phyloP scores from a whole-genome alignment of 2,797 vertebrate species.

The Fistularia tabacaria region DNA sequence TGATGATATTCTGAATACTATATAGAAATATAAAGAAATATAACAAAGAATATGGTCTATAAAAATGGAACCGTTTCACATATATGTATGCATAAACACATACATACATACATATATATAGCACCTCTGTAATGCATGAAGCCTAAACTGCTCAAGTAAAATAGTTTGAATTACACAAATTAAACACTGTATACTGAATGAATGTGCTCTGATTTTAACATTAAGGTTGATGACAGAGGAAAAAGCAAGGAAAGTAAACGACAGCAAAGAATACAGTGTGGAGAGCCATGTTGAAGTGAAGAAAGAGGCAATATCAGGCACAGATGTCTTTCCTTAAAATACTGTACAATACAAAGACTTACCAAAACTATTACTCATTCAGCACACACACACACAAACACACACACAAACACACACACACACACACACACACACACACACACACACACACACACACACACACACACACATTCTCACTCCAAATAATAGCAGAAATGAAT shows the following conservation, averaged over 20 bases:
- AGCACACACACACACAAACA: conserved; percentile 3
- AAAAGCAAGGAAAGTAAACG: background rate
- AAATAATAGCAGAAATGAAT: conserved; percentile 36
- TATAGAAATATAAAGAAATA: no score
- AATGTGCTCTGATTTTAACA: no score
- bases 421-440: background rate
- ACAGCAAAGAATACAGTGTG: background rate
- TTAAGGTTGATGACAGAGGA: background rate
- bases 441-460: conserved; percentile 4
- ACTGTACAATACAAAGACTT: conserved; percentile 6
- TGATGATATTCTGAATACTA: no score
- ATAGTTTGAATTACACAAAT: no score
- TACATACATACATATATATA: no score
- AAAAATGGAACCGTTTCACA: no score
- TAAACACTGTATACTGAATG: no score
- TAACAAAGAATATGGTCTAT: no score
- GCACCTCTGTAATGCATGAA: no score
- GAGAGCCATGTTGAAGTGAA: conserved; percentile 9
- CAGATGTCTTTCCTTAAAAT: conserved; percentile 37
- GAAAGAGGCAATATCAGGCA: conserved; percentile 41
- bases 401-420: background rate
- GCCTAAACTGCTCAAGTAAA: no score
- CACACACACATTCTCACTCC: background rate
- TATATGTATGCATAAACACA: no score
- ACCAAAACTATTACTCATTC: conserved; percentile 3